Base-by-base conservation (phyloP, 1,140 invertebrate species). In the Solenopsis fugax region DNA sequence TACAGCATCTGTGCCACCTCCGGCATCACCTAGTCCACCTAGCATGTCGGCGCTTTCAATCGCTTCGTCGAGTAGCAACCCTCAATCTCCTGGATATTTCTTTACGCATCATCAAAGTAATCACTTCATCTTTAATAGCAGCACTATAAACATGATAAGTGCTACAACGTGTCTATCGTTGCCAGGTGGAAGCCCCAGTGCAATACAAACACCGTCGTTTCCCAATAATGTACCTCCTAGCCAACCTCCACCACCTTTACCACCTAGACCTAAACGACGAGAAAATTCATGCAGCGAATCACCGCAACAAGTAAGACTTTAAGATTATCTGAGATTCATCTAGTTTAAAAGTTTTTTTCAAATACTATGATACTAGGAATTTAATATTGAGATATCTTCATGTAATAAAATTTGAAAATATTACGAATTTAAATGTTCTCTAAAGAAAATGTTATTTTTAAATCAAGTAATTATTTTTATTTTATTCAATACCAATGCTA, bases 241-340 rank as follows among this genome's bases (percentile, higher is more conserved):
- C 86, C 94, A 86, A 91, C 95, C 93, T 91, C 95, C 93, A 81
- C 96, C 96, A 10, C 96, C 96, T 16, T 96, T 96, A 24, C 93
- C 97, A 50, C 96, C 96, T 10, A 97, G 96, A 0, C 93, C 92
- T 76, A 90, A 94, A 69, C 96, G 96, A 86, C 93, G 96, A 73
- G 97, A 97, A 88, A 96, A 96, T 90, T 96, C 96, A 45, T 91
- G 96, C n/a, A 96, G 96, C 16, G 97, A 97, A 85, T 96, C 96
- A 62, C 96, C 95, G 10, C 96, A 96, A 92, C 95, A 96, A 93
- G 95, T 96, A 89, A 91, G 73, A 86, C 72, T 77, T 6, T 13
- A 50, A 60, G n/a, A 60, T 54, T 58, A 72, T 52, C 0, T 50
- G 0, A 13, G 13, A 50, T 24, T 52, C 3, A 18, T 69, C 13